A percentile compares a stretch with the other conserved stretches of the same genome.
These are phyloP conservation scores for Sericinus montela DNA, from an alignment of 2,888 invertebrate genomes.

Conservation along the genomic window DNA sequence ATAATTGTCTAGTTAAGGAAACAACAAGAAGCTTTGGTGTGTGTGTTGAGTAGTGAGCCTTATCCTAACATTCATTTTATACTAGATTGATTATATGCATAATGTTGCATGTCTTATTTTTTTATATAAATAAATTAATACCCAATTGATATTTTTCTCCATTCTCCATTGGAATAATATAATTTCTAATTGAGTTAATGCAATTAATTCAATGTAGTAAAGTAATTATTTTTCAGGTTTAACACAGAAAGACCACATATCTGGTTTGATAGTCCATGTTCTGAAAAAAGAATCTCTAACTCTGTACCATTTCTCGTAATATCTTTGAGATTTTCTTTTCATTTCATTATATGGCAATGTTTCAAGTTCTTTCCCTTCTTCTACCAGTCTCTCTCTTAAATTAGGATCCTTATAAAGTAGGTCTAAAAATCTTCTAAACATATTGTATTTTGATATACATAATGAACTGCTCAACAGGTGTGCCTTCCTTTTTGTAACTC, in stretches of 20 bases:
- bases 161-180: too few relatives aligned
- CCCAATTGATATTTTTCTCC: background rate
- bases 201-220: background rate
- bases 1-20: too few relatives aligned
- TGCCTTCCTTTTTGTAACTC: constrained; percentile 84
- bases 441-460: constrained; percentile 75
- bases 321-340: constrained; percentile 51
- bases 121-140: background rate
- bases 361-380: constrained; percentile 23
- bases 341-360: constrained; percentile 55
- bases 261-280: constrained; percentile 79
- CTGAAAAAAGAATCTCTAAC: constrained; percentile 71
- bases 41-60: too few relatives aligned
- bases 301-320: constrained; percentile 52
- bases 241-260: constrained; percentile 60
- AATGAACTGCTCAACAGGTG: constrained; percentile 59
- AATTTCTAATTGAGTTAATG: too few relatives aligned
- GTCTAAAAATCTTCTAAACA: constrained; percentile 69
- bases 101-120: background rate
- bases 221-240: constrained; percentile 23
- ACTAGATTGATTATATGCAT: too few relatives aligned
- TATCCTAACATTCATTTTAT: too few relatives aligned
- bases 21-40: too few relatives aligned
- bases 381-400: constrained; percentile 33
- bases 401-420: constrained; percentile 46